Conservation (phyloP, 2,113 vertebrate genomes). For the Puffinus mauretanicus region DNA sequence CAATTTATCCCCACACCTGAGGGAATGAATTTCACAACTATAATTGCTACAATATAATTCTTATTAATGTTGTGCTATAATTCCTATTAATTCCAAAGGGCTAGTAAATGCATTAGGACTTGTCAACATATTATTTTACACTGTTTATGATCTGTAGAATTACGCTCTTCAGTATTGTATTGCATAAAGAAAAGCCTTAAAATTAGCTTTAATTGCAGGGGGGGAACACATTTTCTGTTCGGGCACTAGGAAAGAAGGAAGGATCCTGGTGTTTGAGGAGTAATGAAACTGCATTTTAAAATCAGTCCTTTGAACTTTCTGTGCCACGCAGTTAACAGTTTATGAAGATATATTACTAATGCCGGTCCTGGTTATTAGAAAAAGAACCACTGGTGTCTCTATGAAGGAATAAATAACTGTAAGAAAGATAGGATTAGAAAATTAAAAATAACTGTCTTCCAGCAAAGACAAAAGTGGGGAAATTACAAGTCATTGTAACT, state of each 20-base stretch:
- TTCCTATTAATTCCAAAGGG: slow-evolving; percentile 82
- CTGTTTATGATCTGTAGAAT: slow-evolving; percentile 84
- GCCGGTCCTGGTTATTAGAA: slow-evolving; percentile 10
- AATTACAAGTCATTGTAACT: not conserved
- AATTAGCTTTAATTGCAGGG: slow-evolving; percentile 47
- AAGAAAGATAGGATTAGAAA: slow-evolving; percentile 17
- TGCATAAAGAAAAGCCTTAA: slow-evolving; percentile 69
- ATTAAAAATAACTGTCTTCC: slow-evolving; percentile 10
- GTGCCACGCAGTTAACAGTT: not conserved
- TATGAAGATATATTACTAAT: slow-evolving; percentile 27
- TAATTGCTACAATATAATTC: slow-evolving; percentile 81
- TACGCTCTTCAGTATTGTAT: slow-evolving; percentile 72
- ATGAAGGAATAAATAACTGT: slow-evolving; percentile 1
- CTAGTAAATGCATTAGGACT: slow-evolving; percentile 84
- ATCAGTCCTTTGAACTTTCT: slow-evolving; percentile 38
- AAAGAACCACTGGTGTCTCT: slow-evolving; percentile 1
- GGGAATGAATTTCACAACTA: slow-evolving; percentile 76
- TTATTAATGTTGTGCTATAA: slow-evolving; percentile 81
- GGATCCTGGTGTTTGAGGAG: slow-evolving; percentile 26
- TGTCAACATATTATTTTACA: slow-evolving; percentile 85
- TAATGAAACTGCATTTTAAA: slow-evolving; percentile 34
- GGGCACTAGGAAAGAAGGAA: not conserved
- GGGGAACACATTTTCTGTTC: slow-evolving; percentile 4
- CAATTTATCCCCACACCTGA: slow-evolving; percentile 78
- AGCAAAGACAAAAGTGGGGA: slow-evolving; percentile 1